Percentiles rank a stretch among this genome's conserved stretches.
Conservation (phyloP, 1,140 invertebrate species). For the Panonychus citri region DNA sequence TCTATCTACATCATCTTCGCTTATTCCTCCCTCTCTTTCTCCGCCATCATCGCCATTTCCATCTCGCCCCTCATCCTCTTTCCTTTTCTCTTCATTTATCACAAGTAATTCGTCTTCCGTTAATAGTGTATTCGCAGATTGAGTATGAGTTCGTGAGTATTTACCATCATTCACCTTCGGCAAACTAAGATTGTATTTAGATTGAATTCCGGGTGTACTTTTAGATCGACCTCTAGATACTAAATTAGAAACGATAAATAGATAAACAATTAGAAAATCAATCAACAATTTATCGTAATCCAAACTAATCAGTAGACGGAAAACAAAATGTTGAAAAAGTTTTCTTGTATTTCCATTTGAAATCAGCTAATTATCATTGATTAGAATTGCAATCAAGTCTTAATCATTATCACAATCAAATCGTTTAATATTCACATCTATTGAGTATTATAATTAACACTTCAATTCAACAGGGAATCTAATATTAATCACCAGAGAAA, state of each 20-base stretch:
- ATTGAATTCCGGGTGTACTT: conserved; percentile 60
- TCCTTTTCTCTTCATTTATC: not conserved
- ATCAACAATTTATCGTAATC: too few species aligned
- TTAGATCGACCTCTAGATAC: conserved; percentile 77
- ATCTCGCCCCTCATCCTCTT: not conserved
- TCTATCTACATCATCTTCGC: not conserved
- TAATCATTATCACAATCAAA: too few species aligned
- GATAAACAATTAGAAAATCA: too few species aligned
- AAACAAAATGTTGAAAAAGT: too few species aligned
- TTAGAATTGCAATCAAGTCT: too few species aligned
- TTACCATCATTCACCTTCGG: not conserved
- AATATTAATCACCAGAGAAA: too few species aligned
- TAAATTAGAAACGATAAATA: conserved; percentile 21
- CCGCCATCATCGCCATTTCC: not conserved
- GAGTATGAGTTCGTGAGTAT: not conserved
- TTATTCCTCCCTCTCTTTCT: not conserved
- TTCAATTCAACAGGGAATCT: too few species aligned
- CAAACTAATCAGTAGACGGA: too few species aligned
- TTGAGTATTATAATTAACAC: too few species aligned
- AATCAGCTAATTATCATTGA: too few species aligned
- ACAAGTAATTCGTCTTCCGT: not conserved
- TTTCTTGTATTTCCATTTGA: too few species aligned
- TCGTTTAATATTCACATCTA: too few species aligned
- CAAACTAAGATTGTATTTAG: not conserved
- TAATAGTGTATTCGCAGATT: not conserved